Evolutionary conservation across 2,797 vertebrate species (phyloP).

Genomic region (Sarcophilus harrisii): DNA sequence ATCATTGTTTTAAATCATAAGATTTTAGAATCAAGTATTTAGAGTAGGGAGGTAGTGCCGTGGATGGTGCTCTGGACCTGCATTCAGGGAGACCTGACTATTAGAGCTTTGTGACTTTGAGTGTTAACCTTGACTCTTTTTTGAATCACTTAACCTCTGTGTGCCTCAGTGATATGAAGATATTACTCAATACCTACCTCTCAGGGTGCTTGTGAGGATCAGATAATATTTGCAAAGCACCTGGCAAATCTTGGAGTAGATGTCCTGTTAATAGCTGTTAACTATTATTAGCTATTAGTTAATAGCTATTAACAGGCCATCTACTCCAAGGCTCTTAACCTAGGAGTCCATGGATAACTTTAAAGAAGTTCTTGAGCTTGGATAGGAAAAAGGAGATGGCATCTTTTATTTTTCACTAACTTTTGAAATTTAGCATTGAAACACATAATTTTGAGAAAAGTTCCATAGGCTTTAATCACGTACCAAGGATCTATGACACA

Average conservation of each 20-base stretch:
- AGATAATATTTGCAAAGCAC: neutral
- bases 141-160: neutral
- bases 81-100: neutral
- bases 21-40: neutral
- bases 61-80: neutral
- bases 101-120: neutral
- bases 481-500: neutral
- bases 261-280: neutral
- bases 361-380: neutral
- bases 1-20: neutral
- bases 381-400: neutral
- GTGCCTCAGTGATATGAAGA: neutral
- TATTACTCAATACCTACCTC: neutral
- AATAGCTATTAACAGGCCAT: neutral
- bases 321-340: neutral
- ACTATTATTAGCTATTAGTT: neutral
- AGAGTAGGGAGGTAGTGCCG: neutral
- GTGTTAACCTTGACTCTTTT: too few species aligned
- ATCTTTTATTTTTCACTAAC: neutral
- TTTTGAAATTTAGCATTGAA: neutral
- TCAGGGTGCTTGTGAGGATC: neutral
- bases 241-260: neutral
- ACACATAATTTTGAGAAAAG: neutral
- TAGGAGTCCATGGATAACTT: neutral
- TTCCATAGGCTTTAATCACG: neutral